Evolutionary conservation across 2,113 vertebrate genomes (phyloP).

Genomic region (Dasyornis broadbenti): DNA sequence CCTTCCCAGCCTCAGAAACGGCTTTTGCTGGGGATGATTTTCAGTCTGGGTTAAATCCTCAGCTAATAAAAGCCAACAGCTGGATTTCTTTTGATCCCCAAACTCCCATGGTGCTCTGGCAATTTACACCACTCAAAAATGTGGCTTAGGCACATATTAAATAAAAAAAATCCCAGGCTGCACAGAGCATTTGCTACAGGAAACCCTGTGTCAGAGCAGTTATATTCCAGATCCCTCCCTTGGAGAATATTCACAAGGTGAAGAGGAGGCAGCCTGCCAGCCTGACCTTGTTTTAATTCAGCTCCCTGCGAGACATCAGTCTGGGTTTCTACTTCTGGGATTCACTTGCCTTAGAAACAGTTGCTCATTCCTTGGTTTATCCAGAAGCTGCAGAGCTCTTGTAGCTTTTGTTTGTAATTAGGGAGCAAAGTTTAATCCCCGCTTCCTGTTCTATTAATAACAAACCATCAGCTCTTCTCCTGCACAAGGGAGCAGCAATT

Average conservation of each 20-base stretch:
- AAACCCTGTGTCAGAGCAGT: neutral
- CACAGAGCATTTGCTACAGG: neutral
- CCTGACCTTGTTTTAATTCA: slow-evolving; percentile 7
- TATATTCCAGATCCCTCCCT: neutral
- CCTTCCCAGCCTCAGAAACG: neutral
- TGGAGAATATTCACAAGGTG: slow-evolving; percentile 35
- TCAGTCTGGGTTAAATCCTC: neutral
- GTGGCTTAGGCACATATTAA: neutral
- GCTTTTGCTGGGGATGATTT: neutral
- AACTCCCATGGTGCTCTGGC: neutral
- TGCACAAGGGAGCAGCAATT: neutral
- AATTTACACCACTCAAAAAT: neutral
- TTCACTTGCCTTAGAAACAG: slow-evolving; percentile 6
- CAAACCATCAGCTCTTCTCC: neutral
- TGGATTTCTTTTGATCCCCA: neutral
- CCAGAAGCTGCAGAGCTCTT: slow-evolving; percentile 19
- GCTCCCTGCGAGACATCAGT: neutral
- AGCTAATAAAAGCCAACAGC: neutral
- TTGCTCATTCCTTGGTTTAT: slow-evolving; percentile 8
- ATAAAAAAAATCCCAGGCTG: neutral
- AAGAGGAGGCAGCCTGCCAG: slow-evolving; percentile 33
- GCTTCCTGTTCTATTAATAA: slow-evolving; percentile 16
- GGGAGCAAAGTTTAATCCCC: slow-evolving; percentile 42
- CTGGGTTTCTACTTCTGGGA: slow-evolving; percentile 24
- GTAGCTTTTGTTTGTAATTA: slow-evolving; percentile 34